Evolutionary conservation across 37 sponge, comb jelly and placozoan species (phyloP).

Genomic region (Bolinopsis microptera): DNA sequence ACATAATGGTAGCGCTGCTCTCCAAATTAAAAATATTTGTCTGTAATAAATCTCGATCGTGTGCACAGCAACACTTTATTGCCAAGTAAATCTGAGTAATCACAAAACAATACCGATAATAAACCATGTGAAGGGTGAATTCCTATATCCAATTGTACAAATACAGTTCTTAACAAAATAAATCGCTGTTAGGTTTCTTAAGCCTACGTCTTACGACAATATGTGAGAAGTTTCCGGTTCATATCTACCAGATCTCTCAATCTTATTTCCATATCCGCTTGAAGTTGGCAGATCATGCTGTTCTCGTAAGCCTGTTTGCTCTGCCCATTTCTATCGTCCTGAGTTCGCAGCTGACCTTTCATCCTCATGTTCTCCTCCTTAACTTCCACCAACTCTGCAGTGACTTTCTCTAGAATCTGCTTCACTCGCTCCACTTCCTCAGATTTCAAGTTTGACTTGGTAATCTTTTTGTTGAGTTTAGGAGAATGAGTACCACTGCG

Average conservation of each 20-base stretch:
- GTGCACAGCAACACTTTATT: background rate
- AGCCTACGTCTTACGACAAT: slow-evolving; percentile 11
- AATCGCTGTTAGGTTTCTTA: no score
- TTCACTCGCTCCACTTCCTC: slow-evolving; percentile 48
- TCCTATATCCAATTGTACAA: no score
- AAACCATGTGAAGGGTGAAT: no score
- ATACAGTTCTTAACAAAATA: no score
- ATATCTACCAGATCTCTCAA: slow-evolving; percentile 29
- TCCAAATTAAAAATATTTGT: background rate
- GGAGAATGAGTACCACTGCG: slow-evolving; percentile 5
- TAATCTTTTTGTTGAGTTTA: background rate
- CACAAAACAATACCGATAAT: no score
- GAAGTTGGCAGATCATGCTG: slow-evolving; percentile 49
- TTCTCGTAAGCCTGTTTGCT: slow-evolving; percentile 13
- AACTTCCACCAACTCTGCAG: slow-evolving; percentile 28
- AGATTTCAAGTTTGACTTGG: background rate
- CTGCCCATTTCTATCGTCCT: background rate
- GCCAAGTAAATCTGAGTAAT: no score
- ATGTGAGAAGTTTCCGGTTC: slow-evolving; percentile 29
- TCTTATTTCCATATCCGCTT: slow-evolving; percentile 31
- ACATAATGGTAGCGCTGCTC: background rate
- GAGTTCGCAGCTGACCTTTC: background rate
- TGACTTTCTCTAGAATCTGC: slow-evolving; percentile 33
- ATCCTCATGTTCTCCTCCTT: slow-evolving; percentile 37
- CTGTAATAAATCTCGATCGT: no score